Conservation (phyloP, 2,797 vertebrate genomes). For the Austrolebias charrua region DNA sequence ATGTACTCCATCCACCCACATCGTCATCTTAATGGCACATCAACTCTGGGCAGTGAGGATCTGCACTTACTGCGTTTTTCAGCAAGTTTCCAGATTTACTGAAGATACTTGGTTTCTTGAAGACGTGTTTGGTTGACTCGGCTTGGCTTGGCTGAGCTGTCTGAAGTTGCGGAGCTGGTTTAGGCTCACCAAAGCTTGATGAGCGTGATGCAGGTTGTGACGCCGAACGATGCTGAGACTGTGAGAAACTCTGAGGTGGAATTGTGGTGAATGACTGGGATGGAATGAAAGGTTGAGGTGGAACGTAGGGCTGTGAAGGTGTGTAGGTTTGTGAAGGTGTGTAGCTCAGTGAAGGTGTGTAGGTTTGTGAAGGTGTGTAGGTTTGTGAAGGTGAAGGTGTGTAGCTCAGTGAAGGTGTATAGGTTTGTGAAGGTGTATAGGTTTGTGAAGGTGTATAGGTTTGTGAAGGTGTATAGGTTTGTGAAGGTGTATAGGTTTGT, state of each 20-base stretch:
- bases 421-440: background rate
- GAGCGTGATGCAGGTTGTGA: background rate
- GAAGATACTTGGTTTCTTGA: constrained; percentile 71
- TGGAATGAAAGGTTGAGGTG: constrained; percentile 14
- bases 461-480: background rate
- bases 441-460: background rate
- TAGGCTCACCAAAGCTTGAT: constrained; percentile 20
- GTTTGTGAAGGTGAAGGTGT: no score
- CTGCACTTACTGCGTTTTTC: constrained; percentile 69
- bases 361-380: no score
- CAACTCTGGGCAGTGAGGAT: background rate
- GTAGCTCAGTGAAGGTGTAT: background rate
- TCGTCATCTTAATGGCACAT: background rate
- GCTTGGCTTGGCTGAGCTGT: constrained; percentile 18
- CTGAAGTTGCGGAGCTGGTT: constrained; percentile 16
- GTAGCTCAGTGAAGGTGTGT: background rate
- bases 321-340: constrained; percentile 12
- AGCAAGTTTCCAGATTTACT: constrained; percentile 74
- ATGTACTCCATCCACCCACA: accelerated
- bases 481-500: constrained; percentile 19
- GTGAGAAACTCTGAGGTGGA: constrained; percentile 25
- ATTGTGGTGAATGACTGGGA: constrained; percentile 23
- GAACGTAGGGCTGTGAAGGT: constrained; percentile 21
- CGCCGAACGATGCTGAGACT: constrained; percentile 29
- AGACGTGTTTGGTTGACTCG: constrained; percentile 28